Percentiles rank a stretch among this genome's conserved stretches.
These are phyloP conservation scores for Amblyteles armatorius DNA, from an alignment of 2,888 invertebrate species.

Conservation along the genomic window DNA sequence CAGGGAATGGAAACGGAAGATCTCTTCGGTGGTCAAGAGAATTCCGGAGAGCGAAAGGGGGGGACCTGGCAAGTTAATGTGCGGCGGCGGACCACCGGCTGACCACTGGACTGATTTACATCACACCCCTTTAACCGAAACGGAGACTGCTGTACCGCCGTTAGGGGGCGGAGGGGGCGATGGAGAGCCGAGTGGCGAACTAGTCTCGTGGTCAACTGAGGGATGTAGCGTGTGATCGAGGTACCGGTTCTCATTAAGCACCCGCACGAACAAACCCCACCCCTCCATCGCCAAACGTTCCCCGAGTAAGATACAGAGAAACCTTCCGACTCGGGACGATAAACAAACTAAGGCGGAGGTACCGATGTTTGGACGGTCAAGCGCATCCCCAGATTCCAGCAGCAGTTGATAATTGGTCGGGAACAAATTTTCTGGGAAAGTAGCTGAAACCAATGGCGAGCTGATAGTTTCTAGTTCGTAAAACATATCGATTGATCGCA, in stretches of 20 bases:
- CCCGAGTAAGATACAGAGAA: conserved; percentile 28
- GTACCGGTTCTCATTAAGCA: conserved; percentile 78
- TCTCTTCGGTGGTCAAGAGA: conserved; percentile 47
- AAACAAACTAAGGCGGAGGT: not conserved
- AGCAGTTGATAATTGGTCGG: too few relatives aligned
- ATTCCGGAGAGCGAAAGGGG: conserved; percentile 20
- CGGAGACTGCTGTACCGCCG: conserved; percentile 46
- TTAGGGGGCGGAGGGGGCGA: conserved; percentile 58
- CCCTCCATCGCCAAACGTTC: conserved; percentile 25
- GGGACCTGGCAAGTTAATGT: conserved; percentile 81
- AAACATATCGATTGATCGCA: too few relatives aligned
- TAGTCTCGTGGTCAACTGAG: conserved; percentile 81
- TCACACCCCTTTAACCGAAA: conserved; percentile 80
- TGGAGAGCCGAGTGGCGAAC: conserved; percentile 26
- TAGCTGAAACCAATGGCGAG: too few relatives aligned
- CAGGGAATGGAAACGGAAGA: conserved; percentile 34
- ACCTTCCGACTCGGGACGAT: not conserved
- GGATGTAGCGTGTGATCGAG: conserved; percentile 80
- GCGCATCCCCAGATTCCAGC: too few relatives aligned
- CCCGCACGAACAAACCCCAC: conserved; percentile 67
- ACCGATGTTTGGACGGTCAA: too few relatives aligned
- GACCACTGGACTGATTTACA: conserved; percentile 84
- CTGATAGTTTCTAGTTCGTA: too few relatives aligned
- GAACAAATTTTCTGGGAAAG: too few relatives aligned
- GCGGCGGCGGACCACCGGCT: conserved; percentile 80